Percentiles rank a stretch among this genome's conserved stretches.
These are phyloP conservation scores for Gastrophryne carolinensis DNA, from an alignment of 2,797 vertebrate species.

Conservation along the genomic window DNA sequence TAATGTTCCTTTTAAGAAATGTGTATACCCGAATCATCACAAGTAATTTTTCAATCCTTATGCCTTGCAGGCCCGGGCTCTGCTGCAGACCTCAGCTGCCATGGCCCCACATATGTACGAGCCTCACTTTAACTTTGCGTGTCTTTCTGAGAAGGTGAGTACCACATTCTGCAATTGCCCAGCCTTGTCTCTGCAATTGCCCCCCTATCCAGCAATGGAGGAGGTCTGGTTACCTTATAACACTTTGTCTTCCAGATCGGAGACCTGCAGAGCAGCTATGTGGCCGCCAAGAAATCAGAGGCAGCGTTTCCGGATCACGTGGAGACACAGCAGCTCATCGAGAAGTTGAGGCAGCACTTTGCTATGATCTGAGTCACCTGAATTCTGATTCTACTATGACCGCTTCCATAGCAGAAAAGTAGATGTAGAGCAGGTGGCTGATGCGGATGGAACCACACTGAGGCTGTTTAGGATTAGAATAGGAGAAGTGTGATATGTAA, in stretches of 20 bases:
- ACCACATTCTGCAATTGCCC: background rate
- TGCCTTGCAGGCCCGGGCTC: slow-evolving; percentile 83
- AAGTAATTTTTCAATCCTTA: too few relatives aligned
- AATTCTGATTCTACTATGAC: too few relatives aligned
- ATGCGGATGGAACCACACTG: too few relatives aligned
- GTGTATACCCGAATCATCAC: too few relatives aligned
- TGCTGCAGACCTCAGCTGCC: slow-evolving; percentile 88
- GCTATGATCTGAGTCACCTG: slow-evolving; percentile 64
- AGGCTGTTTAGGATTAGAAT: too few relatives aligned
- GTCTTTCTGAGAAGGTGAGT: slow-evolving; percentile 90
- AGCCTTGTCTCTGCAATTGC: background rate
- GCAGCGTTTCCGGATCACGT: slow-evolving; percentile 89
- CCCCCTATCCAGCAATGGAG: too few relatives aligned
- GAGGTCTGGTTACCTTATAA: background rate
- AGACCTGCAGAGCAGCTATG: slow-evolving; percentile 93
- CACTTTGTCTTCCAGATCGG: slow-evolving; percentile 76
- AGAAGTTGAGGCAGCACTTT: slow-evolving; percentile 87
- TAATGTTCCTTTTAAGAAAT: too few relatives aligned
- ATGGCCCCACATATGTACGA: slow-evolving; percentile 94
- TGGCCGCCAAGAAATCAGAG: slow-evolving; percentile 84
- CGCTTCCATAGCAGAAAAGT: too few relatives aligned
- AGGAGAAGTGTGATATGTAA: too few relatives aligned
- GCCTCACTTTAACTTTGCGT: slow-evolving; percentile 90
- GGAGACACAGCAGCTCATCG: slow-evolving; percentile 89
- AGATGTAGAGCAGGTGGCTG: too few relatives aligned